Evolutionary conservation across 1,140 invertebrate species (phyloP).

Genomic region (Muscidifurax raptorellus): DNA sequence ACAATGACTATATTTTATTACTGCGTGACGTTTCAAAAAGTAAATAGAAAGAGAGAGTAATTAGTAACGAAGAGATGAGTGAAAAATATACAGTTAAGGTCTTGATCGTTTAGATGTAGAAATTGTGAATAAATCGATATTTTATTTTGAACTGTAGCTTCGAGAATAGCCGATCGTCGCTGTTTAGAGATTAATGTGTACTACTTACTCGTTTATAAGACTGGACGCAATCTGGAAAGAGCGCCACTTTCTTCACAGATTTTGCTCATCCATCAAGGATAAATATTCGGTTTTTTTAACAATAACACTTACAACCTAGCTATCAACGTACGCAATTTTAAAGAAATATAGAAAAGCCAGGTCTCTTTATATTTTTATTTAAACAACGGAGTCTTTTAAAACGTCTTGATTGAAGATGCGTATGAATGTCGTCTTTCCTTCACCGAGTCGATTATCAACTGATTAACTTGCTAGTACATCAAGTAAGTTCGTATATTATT

Average conservation of each 20-base stretch:
- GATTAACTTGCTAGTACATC: conserved; percentile 65
- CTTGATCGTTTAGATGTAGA: conserved; percentile 39
- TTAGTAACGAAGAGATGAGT: conserved; percentile 48
- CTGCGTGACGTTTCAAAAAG: conserved; percentile 62
- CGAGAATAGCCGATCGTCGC: conserved; percentile 55
- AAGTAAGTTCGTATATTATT: conserved; percentile 67
- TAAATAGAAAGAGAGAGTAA: conserved; percentile 62
- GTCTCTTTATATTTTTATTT: conserved; percentile 1
- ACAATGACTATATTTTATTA: conserved; percentile 73
- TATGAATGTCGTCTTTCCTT: conserved; percentile 55
- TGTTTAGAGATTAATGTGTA: conserved; percentile 59
- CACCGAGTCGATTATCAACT: conserved; percentile 62
- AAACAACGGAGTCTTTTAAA: conserved; percentile 16
- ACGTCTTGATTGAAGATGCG: conserved; percentile 48
- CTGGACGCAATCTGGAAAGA: conserved; percentile 51
- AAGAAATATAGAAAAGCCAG: not conserved
- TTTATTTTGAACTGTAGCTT: conserved; percentile 52
- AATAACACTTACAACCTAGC: not conserved
- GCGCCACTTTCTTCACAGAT: not conserved
- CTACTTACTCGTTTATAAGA: conserved; percentile 59
- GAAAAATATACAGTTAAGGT: conserved; percentile 36
- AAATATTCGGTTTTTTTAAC: conserved; percentile 2
- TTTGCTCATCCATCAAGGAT: not conserved
- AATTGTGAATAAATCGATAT: conserved; percentile 40
- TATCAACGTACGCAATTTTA: not conserved